Conservation (phyloP, 2,888 invertebrate genomes). For the Meiosimyza decipiens region DNA sequence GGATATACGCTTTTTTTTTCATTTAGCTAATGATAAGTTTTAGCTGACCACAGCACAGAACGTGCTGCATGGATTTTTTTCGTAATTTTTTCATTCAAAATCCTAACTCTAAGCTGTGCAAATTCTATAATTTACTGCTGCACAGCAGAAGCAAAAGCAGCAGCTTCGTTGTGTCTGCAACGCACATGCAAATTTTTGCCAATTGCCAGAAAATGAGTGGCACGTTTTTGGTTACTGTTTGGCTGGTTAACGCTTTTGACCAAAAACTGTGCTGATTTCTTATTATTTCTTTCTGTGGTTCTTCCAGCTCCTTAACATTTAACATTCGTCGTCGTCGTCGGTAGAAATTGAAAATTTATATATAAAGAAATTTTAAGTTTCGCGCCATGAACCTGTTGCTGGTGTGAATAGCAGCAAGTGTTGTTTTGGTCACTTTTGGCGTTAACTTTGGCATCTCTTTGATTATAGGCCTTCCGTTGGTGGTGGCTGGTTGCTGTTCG, state of each 20-base stretch:
- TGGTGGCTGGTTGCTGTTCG: conserved; percentile 28
- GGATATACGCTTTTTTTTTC: conserved; percentile 13
- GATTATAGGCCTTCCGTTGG: conserved; percentile 45
- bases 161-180: background rate
- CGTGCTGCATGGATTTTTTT: conserved; percentile 10
- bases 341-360: no score
- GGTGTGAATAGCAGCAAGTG: conserved; percentile 55
- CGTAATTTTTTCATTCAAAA: no score
- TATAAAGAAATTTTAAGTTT: no score
- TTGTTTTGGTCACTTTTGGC: conserved; percentile 65
- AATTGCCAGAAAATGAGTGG: conserved; percentile 10
- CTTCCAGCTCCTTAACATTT: background rate
- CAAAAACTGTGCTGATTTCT: background rate
- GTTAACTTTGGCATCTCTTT: conserved; percentile 61
- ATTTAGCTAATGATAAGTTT: conserved; percentile 25
- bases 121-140: no score
- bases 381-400: background rate
- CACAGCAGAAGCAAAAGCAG: no score
- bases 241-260: conserved; percentile 6
- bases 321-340: no score
- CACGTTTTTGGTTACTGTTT: conserved; percentile 13
- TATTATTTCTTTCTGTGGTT: conserved; percentile 32
- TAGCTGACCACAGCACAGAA: conserved; percentile 26
- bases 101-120: no score
- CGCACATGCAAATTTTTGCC: conserved; percentile 30